Percentiles rank a stretch among this genome's conserved stretches.
phyloP scores from a whole-genome alignment of 2,113 vertebrate species.

The Lichenostomus cassidix region DNA sequence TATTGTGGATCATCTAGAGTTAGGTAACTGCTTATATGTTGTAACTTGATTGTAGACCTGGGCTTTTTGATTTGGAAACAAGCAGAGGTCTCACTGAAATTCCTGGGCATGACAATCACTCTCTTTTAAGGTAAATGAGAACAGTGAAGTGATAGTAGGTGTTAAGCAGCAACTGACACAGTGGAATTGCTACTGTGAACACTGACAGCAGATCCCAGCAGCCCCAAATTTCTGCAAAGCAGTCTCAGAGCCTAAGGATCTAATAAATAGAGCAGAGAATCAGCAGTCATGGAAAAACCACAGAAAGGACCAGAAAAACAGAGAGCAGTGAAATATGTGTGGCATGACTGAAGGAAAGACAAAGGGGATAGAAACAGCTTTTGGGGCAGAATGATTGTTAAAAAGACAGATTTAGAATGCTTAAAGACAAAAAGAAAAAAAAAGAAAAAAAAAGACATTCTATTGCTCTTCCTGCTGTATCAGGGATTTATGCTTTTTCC shows the following conservation, averaged over 20 bases:
- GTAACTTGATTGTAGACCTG: neutral
- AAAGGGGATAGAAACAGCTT: neutral
- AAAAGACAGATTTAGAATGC: constrained; percentile 18
- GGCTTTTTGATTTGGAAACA: neutral
- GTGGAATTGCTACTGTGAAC: neutral
- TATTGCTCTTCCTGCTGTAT: neutral
- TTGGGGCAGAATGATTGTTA: neutral
- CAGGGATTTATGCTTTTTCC: neutral
- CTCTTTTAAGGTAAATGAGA: neutral
- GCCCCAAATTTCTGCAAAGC: neutral
- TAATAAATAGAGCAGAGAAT: neutral
- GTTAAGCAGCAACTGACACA: neutral
- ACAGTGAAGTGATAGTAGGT: neutral
- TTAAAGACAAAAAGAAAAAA: neutral
- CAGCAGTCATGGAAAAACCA: neutral
- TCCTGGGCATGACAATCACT: neutral
- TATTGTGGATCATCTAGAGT: neutral
- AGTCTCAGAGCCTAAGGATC: neutral
- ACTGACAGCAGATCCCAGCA: neutral
- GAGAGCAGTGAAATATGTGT: neutral
- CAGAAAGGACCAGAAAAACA: neutral
- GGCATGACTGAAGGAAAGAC: neutral
- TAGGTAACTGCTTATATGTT: neutral
- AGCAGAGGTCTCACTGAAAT: neutral
- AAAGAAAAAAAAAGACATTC: neutral